Evolutionary conservation across 2,113 vertebrate genomes (phyloP).

Genomic region (Hippopotamus amphibius): DNA sequence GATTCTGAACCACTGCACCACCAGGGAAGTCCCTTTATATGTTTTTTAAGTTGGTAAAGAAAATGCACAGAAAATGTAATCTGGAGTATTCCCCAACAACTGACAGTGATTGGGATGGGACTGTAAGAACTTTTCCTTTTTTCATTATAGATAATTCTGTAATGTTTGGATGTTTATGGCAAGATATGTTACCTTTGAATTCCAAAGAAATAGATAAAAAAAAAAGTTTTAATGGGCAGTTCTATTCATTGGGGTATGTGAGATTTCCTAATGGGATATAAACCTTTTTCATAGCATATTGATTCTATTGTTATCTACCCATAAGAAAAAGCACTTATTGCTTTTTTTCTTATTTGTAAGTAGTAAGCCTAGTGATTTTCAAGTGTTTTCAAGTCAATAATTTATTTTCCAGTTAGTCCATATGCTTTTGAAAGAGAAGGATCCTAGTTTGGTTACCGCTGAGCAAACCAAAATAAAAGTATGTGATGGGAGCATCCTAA

Average conservation of each 20-base stretch:
- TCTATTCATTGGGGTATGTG: background rate
- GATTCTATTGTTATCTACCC: conserved; percentile 56
- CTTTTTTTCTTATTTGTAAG: conserved; percentile 47
- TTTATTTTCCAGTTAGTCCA: background rate
- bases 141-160: background rate
- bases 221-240: background rate
- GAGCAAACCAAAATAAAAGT: background rate
- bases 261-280: conserved; percentile 56
- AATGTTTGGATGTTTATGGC: background rate
- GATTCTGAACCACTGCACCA: too few relatives aligned
- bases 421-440: background rate
- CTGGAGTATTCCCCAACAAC: background rate
- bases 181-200: conserved; percentile 56
- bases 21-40: too few relatives aligned
- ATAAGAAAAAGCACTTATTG: conserved; percentile 58
- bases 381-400: background rate
- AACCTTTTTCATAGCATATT: conserved; percentile 70
- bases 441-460: background rate
- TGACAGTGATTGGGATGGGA: background rate
- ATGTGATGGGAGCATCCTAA: background rate
- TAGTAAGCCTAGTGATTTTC: conserved; percentile 57
- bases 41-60: background rate
- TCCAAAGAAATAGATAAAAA: conserved; percentile 46
- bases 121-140: background rate
- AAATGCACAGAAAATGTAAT: background rate